These are phyloP conservation scores for Vanessa cardui DNA, from an alignment of 2,888 invertebrate species.

Conservation along the genomic window DNA sequence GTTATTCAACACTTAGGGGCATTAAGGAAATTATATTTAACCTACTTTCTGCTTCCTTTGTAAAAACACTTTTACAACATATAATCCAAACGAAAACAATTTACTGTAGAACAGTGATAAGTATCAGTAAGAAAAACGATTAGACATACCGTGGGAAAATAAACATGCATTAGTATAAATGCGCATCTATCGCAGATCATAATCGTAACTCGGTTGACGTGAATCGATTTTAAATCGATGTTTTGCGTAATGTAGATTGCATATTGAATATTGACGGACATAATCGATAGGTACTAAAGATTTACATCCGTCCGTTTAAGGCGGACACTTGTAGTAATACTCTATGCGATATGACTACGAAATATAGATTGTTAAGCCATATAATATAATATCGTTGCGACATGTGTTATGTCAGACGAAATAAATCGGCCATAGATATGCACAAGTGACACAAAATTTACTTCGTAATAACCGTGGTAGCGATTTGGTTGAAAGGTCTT, in stretches of 20 bases:
- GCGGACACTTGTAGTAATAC: neutral
- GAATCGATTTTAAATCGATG: slow-evolving; percentile 48
- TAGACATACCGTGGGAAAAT: neutral
- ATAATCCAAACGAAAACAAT: too few species aligned
- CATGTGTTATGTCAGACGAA: slow-evolving; percentile 4
- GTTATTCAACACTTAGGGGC: too few species aligned
- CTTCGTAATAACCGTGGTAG: neutral
- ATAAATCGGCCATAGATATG: neutral
- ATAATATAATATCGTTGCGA: slow-evolving; percentile 1
- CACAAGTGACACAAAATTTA: neutral
- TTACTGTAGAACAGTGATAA: too few species aligned
- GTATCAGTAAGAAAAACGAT: neutral
- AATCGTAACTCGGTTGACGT: slow-evolving; percentile 34
- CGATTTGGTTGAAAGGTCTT: too few species aligned
- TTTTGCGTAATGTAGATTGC: slow-evolving; percentile 43
- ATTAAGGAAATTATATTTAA: too few species aligned
- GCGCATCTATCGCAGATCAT: slow-evolving; percentile 26
- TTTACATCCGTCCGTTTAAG: neutral
- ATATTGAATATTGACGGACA: slow-evolving; percentile 15
- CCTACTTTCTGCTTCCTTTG: too few species aligned
- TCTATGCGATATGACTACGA: neutral
- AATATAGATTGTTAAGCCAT: neutral
- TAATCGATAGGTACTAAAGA: slow-evolving; percentile 15
- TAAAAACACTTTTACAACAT: too few species aligned
- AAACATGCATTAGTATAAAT: slow-evolving; percentile 20